Base-by-base conservation (phyloP, 1,140 invertebrate species). In the Camponotus vicinus region DNA sequence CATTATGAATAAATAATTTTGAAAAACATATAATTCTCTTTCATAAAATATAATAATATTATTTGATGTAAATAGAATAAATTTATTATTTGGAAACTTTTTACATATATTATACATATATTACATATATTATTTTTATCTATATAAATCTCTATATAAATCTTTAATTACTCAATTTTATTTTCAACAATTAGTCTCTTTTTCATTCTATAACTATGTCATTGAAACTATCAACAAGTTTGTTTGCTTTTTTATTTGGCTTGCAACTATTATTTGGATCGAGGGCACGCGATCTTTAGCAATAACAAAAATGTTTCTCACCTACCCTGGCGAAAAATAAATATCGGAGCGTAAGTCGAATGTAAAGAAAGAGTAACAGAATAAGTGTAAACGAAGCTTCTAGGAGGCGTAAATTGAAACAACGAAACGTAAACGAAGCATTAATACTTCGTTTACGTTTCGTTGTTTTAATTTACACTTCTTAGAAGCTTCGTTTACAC, bases 261-360 rank as follows among this genome's bases (percentile, higher is more conserved):
- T 61, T 76, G 15, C 52, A 75, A 59, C 18, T 40, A 59, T 40
- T 76, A 61, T 18, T 76, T 76, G 37, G 21, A 59, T 7, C 11
- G 13, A 61, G 71, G 27, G 27, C 27, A 27, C n/a, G 55, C 13
- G 55, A 76, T 15, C 55, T 76, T 76, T 61, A 40, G 11, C 18
- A 2, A 18, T 40, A 75, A 15, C n/a, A 42, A 76, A 76, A 76
- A 40, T 34, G 55, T 76, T 76, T 59, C 7, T 59, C 6, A 49
- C 3, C 15, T n/a, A n/a, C n/a, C n/a, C n/a, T n/a, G n/a, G n/a
- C n/a, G n/a, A n/a, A n/a, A n/a, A n/a, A n/a, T n/a, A n/a, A n/a
- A n/a, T n/a, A n/a, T n/a, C n/a, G n/a, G n/a, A n/a, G n/a, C n/a
- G n/a, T n/a, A n/a, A n/a, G n/a, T n/a, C n/a, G n/a, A n/a, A n/a